A percentile compares a stretch with the other conserved stretches of the same genome.
phyloP scores from a whole-genome alignment of 2,888 invertebrate genomes.

The Pristionchus arcanus region DNA sequence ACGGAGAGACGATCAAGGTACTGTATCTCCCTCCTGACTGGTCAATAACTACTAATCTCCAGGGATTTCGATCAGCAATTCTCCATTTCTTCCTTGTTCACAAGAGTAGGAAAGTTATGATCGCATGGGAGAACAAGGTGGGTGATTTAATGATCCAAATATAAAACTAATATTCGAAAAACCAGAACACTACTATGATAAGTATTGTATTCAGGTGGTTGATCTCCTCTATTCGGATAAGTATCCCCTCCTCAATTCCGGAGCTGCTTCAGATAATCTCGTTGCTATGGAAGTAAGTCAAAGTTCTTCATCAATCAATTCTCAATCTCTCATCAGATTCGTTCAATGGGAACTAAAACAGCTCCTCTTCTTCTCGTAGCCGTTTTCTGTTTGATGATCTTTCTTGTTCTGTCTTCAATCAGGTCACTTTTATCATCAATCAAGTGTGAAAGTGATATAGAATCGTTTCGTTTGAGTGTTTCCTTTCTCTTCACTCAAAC shows the following conservation, averaged over 20 bases:
- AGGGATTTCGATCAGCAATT: conserved; percentile 63
- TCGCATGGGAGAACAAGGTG: conserved; percentile 66
- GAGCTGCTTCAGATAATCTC: conserved; percentile 68
- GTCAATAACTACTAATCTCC: not conserved
- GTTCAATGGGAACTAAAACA: conserved; percentile 64
- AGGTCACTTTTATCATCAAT: conserved; percentile 56
- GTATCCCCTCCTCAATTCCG: conserved; percentile 62
- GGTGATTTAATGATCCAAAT: not conserved
- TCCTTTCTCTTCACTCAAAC: not conserved
- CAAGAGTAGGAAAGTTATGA: conserved; percentile 59
- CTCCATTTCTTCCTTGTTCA: conserved; percentile 67
- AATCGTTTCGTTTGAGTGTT: not conserved
- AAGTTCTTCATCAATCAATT: not conserved
- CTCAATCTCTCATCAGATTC: conserved; percentile 6
- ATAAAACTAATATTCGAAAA: not conserved
- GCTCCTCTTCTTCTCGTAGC: conserved; percentile 67
- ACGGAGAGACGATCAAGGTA: conserved; percentile 52
- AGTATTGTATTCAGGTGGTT: conserved; percentile 57
- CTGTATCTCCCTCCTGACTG: not conserved
- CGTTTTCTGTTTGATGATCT: conserved; percentile 60
- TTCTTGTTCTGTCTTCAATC: conserved; percentile 69
- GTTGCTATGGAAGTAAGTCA: conserved; percentile 62
- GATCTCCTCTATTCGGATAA: conserved; percentile 65
- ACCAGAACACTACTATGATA: not conserved
- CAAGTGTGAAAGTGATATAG: not conserved